Evolutionary conservation across 2,888 invertebrate genomes (phyloP).

Genomic region (Ormyrus pomaceus): DNA sequence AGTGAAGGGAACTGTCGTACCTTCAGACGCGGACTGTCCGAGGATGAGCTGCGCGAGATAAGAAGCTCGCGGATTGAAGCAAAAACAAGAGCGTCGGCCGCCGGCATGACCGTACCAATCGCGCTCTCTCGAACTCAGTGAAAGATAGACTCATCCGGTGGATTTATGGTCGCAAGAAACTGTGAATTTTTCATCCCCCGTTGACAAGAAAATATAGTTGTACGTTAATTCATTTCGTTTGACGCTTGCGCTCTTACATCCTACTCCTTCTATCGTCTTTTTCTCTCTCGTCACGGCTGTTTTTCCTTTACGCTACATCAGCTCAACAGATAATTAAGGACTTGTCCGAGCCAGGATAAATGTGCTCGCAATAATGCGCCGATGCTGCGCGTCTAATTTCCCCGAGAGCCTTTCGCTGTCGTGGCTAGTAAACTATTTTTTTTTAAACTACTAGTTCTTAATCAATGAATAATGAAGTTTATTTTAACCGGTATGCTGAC

Average conservation of each 20-base stretch:
- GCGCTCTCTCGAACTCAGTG: not conserved
- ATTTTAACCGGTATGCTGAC: too few species aligned
- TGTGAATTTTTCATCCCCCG: conserved; percentile 18
- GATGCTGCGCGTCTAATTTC: not conserved
- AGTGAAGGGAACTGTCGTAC: too few species aligned
- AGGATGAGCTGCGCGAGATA: not conserved
- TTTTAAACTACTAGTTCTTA: too few species aligned
- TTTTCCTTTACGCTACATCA: not conserved
- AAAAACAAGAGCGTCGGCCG: not conserved
- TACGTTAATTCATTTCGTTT: conserved; percentile 36
- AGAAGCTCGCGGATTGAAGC: not conserved
- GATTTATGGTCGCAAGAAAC: conserved; percentile 35
- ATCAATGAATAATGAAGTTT: too few species aligned
- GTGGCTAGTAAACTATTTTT: too few species aligned
- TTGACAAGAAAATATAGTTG: conserved; percentile 34
- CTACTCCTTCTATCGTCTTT: not conserved
- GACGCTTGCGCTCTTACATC: not conserved
- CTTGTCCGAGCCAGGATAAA: not conserved
- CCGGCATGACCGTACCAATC: too few species aligned
- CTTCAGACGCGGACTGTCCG: not conserved
- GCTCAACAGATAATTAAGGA: not conserved
- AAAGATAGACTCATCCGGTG: conserved; percentile 16
- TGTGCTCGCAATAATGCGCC: not conserved
- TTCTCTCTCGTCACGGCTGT: too few species aligned
- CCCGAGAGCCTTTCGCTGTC: not conserved